A percentile compares a stretch with the other conserved stretches of the same genome.
phyloP scores from a whole-genome alignment of 1,140 invertebrate species.

The Apis cerana region DNA sequence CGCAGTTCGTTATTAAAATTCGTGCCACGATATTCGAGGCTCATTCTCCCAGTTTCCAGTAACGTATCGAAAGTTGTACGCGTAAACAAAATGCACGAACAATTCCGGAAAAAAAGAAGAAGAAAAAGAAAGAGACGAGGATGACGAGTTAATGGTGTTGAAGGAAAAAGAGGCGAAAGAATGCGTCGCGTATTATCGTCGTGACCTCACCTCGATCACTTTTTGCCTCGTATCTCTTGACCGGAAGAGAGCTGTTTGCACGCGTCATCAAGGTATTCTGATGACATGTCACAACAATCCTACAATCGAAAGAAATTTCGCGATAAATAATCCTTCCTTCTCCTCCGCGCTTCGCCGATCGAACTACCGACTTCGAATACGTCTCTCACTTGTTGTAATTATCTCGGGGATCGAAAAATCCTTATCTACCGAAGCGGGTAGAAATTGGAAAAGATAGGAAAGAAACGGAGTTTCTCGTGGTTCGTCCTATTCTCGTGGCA shows the following conservation, averaged over 20 bases:
- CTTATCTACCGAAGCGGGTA: slow-evolving; percentile 43
- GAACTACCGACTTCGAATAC: background rate
- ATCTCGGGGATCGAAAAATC: background rate
- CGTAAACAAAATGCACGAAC: background rate
- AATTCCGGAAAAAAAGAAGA: background rate
- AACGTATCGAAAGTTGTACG: background rate
- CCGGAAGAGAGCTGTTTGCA: slow-evolving; percentile 35
- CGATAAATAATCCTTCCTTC: background rate
- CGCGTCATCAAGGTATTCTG: slow-evolving; percentile 19
- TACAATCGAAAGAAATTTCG: background rate
- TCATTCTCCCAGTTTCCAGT: background rate
- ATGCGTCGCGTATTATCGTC: slow-evolving; percentile 42
- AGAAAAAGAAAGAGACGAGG: no score
- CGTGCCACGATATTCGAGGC: slow-evolving; percentile 47
- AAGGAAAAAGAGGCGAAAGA: slow-evolving; percentile 37
- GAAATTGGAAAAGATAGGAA: slow-evolving; percentile 21
- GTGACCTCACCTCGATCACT: slow-evolving; percentile 40
- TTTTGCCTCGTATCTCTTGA: slow-evolving; percentile 11
- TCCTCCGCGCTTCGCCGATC: background rate
- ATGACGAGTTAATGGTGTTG: background rate
- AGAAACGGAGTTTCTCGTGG: slow-evolving; percentile 37
- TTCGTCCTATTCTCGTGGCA: slow-evolving; percentile 28
- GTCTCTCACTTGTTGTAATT: background rate
- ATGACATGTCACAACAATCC: slow-evolving; percentile 15
- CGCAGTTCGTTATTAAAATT: slow-evolving; percentile 49